These are phyloP conservation scores for Momotus momota DNA, from an alignment of 2,797 vertebrate genomes.

Conservation along the genomic window DNA sequence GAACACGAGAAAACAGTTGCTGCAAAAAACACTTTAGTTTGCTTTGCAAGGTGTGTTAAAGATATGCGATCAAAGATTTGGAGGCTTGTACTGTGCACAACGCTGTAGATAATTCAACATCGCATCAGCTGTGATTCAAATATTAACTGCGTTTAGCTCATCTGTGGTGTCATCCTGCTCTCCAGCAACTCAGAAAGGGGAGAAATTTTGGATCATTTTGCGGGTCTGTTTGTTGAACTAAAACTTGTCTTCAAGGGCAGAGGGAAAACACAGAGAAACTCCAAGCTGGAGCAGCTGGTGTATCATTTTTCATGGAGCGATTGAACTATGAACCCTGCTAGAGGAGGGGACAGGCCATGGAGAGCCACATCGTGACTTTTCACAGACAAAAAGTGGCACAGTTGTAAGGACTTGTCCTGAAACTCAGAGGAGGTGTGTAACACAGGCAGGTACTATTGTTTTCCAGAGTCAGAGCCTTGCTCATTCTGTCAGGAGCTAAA, in stretches of 20 bases:
- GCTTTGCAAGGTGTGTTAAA: not conserved
- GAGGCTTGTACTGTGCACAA: not conserved
- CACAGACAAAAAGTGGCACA: not conserved
- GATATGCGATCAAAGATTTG: not conserved
- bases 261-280: not conserved
- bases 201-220: not conserved
- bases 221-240: not conserved
- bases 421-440: not conserved
- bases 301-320: not conserved
- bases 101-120: not conserved
- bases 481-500: not conserved
- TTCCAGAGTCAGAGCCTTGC: not conserved
- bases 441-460: rapidly evolving
- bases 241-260: not conserved
- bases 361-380: rapidly evolving
- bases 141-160: not conserved
- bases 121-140: too few species aligned
- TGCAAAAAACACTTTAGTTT: not conserved
- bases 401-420: not conserved
- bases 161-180: not conserved
- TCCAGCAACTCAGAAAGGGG: not conserved
- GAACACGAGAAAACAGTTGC: not conserved
- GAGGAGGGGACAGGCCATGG: not conserved
- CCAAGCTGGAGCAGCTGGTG: too few species aligned
- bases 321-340: not conserved